Conservation (phyloP, 2,888 invertebrate genomes). For the Polydrusus cervinus region DNA sequence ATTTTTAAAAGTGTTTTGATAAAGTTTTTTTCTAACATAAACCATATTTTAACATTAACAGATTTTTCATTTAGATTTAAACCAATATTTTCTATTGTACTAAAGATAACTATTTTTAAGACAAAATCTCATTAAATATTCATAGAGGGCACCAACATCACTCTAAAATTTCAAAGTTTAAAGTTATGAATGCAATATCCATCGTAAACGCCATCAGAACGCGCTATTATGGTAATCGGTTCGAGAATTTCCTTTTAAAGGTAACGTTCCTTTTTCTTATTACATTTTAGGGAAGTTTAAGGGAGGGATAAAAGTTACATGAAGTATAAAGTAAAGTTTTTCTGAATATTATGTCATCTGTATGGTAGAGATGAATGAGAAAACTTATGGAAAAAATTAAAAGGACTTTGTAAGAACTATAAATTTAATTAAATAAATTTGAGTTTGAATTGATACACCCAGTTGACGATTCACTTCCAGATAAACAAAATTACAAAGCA, state of each 20-base stretch:
- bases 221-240: slow-evolving; percentile 28
- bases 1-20: too few species aligned
- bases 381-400: slow-evolving; percentile 1
- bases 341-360: neutral
- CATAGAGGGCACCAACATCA: neutral
- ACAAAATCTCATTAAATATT: slow-evolving; percentile 14
- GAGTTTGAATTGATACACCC: too few species aligned
- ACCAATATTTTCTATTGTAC: too few species aligned
- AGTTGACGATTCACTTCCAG: too few species aligned
- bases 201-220: slow-evolving; percentile 21
- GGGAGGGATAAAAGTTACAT: slow-evolving; percentile 22
- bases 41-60: too few species aligned
- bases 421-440: too few species aligned
- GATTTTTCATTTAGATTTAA: too few species aligned
- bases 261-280: slow-evolving; percentile 27
- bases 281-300: slow-evolving; percentile 14
- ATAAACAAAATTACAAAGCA: too few species aligned
- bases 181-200: slow-evolving; percentile 27
- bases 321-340: slow-evolving; percentile 21
- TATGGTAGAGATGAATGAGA: neutral
- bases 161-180: slow-evolving; percentile 12
- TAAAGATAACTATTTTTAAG: neutral
- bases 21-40: too few species aligned
- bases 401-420: neutral
- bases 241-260: slow-evolving; percentile 26